Evolutionary conservation across 2,113 vertebrate species (phyloP).

Genomic region (Uria aalge): DNA sequence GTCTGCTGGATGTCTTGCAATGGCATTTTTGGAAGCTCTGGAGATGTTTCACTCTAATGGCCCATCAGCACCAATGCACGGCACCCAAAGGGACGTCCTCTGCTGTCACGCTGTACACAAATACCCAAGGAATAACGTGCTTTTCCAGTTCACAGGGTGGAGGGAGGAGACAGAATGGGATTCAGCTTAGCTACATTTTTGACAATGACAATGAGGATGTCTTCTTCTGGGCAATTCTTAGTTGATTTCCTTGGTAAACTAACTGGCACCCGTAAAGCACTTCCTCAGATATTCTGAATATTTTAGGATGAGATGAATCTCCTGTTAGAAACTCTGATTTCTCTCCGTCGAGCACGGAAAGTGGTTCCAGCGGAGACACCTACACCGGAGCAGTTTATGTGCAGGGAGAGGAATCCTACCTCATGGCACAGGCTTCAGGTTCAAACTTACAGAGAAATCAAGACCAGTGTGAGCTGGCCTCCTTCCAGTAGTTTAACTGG

Average conservation of each 20-base stretch:
- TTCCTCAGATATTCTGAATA: neutral
- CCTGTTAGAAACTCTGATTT: no score
- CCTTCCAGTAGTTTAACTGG: neutral
- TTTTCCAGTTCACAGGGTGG: neutral
- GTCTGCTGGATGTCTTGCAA: neutral
- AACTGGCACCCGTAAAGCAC: neutral
- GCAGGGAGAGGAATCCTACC: neutral
- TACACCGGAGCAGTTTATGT: rapidly evolving
- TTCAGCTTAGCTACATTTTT: neutral
- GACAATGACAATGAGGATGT: neutral
- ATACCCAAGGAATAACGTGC: neutral
- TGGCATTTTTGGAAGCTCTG: neutral
- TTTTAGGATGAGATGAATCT: neutral
- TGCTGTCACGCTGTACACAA: rapidly evolving
- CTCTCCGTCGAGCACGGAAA: rapidly evolving
- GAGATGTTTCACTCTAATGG: neutral
- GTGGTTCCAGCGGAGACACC: neutral
- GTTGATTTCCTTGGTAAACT: neutral
- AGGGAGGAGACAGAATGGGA: neutral
- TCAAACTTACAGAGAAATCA: neutral
- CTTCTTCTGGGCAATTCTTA: neutral
- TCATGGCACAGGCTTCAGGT: neutral
- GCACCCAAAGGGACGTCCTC: neutral
- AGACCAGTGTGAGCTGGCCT: neutral
- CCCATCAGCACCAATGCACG: rapidly evolving